Percentiles rank a stretch among this genome's conserved stretches.
phyloP scores from a whole-genome alignment of 2,113 vertebrate genomes.

The Amphilophus citrinellus region DNA sequence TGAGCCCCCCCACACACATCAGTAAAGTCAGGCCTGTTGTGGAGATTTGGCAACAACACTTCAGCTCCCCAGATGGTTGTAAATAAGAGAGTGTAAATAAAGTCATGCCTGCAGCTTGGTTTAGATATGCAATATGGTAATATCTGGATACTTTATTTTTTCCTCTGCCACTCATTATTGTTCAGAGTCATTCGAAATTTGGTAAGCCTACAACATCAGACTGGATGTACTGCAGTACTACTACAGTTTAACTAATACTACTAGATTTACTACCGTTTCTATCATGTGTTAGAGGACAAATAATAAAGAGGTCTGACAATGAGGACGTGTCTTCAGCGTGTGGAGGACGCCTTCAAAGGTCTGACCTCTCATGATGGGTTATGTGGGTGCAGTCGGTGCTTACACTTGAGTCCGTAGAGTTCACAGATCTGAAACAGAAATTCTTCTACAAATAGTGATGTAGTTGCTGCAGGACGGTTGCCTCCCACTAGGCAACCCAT shows the following conservation, averaged over 20 bases:
- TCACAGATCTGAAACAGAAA: too few species aligned
- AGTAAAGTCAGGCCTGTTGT: constrained; percentile 58
- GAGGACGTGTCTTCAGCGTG: neutral
- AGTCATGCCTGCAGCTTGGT: constrained; percentile 37
- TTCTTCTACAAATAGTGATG: too few species aligned
- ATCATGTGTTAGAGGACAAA: neutral
- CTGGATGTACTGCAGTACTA: neutral
- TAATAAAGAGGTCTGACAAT: neutral
- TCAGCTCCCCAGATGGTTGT: constrained; percentile 47
- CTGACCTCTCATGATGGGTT: too few species aligned
- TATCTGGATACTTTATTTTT: constrained; percentile 13
- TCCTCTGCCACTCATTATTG: neutral
- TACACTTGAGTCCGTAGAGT: too few species aligned
- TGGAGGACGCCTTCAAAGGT: neutral
- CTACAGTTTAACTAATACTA: neutral
- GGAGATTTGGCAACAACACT: constrained; percentile 49
- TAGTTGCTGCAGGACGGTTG: neutral
- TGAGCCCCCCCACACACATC: constrained; percentile 25
- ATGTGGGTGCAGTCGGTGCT: too few species aligned
- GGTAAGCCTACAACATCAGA: neutral
- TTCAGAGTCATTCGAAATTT: neutral
- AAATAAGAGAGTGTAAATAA: constrained; percentile 44
- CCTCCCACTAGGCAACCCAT: neutral
- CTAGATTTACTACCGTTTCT: neutral
- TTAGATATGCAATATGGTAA: constrained; percentile 37